Base-by-base conservation (phyloP, 2,888 invertebrate species). In the Drosophila atripex region DNA sequence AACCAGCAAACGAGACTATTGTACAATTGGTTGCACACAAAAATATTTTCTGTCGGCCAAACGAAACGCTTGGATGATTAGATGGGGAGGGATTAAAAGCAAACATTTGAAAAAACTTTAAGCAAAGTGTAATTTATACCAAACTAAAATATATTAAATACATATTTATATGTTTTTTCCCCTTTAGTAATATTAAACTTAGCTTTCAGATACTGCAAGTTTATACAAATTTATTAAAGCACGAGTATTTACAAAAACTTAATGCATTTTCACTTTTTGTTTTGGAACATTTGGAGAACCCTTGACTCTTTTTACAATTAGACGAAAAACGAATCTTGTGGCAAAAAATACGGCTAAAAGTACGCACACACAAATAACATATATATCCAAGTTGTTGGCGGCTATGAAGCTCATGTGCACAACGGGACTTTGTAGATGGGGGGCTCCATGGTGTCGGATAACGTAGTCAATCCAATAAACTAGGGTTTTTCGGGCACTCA, bases 361-460 rank as follows among this genome's bases (percentile, higher is more conserved):
- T 9, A 6, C 5, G 16, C 39, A 3, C 9, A 41, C 4, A 6
- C 18, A 3, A 2, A 41, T 41, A 3, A 21, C 6, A 43, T 43
- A 43, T 18, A 43, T 23, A 21, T 43, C 43, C 21, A 43, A 43
- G 6, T 43, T 43, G 11, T 43, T 1, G 0, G 90, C 91, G 1
- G 90, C 91, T 5, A 92, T 53, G 89, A 92, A 91, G 66, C 88
- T 92, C 56, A 93, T 75, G 38, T 92, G 85, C 16, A 91, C 43
- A 11, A 21, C 11, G 1, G 43, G 43, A 43, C 43, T 43, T 21
- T 43, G 43, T 5, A 43, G 43, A 60, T 90, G 92, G 3, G 88
- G 80, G 0, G 93, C 93, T 21, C 93, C 93, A 58, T 92, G 92
- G 80, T 93, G 89, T 41, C 93, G 90, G 6, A 93, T 89, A 0